A percentile compares a stretch with the other conserved stretches of the same genome.
phyloP scores from a whole-genome alignment of 2,888 invertebrate species.

The Drosophila prostipennis region DNA sequence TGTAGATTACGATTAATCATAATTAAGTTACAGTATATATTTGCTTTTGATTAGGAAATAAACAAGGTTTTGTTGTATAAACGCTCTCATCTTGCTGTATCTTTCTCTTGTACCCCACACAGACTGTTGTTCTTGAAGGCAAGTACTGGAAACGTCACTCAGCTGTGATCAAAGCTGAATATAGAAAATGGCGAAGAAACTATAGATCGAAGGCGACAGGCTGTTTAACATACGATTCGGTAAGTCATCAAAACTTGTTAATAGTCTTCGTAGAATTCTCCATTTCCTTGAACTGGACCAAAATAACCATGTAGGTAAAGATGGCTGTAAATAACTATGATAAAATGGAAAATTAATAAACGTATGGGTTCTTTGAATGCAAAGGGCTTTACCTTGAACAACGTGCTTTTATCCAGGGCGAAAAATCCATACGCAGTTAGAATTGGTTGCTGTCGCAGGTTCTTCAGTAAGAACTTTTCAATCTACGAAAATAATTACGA shows the following conservation, averaged over 20 bases:
- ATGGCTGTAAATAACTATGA: constrained; percentile 78
- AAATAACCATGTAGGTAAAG: constrained; percentile 81
- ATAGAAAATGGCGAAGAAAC: constrained; percentile 97
- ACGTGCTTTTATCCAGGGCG: constrained; percentile 76
- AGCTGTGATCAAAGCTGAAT: constrained; percentile 98
- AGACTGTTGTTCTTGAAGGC: constrained; percentile 99
- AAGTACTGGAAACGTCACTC: constrained; percentile 99
- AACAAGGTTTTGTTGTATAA: constrained; percentile 7
- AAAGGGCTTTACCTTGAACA: constrained; percentile 70
- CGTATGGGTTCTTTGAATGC: no score
- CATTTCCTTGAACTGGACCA: constrained; percentile 82
- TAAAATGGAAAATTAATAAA: not conserved
- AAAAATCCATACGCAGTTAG: constrained; percentile 82
- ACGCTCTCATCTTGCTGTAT: constrained; percentile 9
- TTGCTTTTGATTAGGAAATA: constrained; percentile 36
- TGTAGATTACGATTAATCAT: constrained; percentile 34
- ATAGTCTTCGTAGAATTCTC: constrained; percentile 74
- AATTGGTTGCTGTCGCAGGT: constrained; percentile 77
- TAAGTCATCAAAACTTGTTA: constrained; percentile 83
- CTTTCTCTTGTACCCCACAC: constrained; percentile 28
- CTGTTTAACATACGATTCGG: constrained; percentile 89
- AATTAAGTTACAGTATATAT: constrained; percentile 37
- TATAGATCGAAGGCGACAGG: constrained; percentile 90
- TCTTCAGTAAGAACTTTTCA: constrained; percentile 79
- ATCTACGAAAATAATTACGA: constrained; percentile 63